Evolutionary conservation across 2,113 vertebrate species (phyloP).

Genomic region (Orycteropus afer): DNA sequence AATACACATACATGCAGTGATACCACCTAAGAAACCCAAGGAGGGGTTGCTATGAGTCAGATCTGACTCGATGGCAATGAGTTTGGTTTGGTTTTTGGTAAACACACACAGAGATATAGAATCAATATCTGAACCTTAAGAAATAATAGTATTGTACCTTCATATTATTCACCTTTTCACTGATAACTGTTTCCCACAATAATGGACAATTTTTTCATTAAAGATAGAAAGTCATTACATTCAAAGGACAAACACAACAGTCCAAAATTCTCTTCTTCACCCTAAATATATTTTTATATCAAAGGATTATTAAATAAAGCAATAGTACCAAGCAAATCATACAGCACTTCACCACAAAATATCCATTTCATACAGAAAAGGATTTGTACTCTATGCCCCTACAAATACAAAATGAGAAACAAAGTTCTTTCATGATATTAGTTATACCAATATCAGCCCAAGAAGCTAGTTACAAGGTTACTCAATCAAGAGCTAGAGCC

Average conservation of each 20-base stretch:
- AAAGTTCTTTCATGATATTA: background rate
- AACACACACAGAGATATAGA: background rate
- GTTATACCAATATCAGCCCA: background rate
- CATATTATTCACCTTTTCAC: background rate
- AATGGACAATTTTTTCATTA: background rate
- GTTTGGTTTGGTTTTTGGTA: no score
- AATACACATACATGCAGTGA: no score
- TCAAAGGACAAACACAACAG: background rate
- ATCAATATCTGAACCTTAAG: background rate
- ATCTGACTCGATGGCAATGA: no score
- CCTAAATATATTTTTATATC: background rate
- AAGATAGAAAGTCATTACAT: background rate
- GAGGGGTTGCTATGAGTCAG: no score
- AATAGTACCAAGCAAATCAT: background rate
- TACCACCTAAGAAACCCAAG: no score
- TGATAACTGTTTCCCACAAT: background rate
- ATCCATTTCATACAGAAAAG: slow-evolving; percentile 3
- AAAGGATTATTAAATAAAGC: slow-evolving; percentile 37
- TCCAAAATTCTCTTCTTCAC: slow-evolving; percentile 1
- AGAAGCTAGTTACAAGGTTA: background rate
- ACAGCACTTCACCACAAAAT: slow-evolving; percentile 21
- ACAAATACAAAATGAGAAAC: slow-evolving; percentile 21
- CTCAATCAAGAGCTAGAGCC: background rate
- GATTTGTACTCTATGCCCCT: background rate
- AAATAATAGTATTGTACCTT: background rate